Evolutionary conservation across 2,797 vertebrate species (phyloP).

Genomic region (Myiotriccus ornatus): DNA sequence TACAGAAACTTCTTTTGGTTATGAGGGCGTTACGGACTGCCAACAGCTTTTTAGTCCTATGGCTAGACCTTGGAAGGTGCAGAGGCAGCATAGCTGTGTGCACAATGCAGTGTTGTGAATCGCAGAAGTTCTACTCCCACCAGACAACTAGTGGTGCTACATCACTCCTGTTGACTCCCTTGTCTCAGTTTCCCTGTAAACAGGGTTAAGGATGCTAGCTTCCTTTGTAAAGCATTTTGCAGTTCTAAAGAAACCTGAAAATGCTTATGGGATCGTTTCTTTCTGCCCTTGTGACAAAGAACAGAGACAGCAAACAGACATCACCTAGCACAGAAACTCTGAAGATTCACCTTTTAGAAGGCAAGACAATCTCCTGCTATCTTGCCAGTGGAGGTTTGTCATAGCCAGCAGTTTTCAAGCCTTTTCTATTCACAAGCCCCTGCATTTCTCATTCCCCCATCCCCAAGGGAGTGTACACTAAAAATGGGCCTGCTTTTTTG

Average conservation of each 20-base stretch:
- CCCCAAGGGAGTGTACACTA: fast-evolving
- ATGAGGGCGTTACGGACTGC: background rate
- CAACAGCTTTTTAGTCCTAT: background rate
- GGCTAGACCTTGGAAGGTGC: background rate
- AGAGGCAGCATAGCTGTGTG: background rate
- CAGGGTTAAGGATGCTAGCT: background rate
- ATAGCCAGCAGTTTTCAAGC: background rate
- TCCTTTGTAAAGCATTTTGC: background rate
- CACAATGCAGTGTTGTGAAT: background rate
- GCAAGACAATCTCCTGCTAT: background rate
- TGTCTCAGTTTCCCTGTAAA: background rate
- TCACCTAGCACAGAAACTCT: background rate
- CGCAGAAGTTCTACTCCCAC: background rate
- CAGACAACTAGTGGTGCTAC: background rate
- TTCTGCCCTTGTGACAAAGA: background rate
- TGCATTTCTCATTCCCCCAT: background rate
- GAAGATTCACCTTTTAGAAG: background rate
- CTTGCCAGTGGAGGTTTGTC: background rate
- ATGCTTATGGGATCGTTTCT: background rate
- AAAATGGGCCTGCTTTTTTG: background rate
- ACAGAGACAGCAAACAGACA: background rate
- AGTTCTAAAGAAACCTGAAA: background rate
- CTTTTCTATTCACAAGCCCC: background rate
- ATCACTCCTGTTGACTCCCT: background rate
- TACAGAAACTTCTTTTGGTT: background rate